Base-by-base conservation (phyloP, 2,888 invertebrate genomes). In the Erebia aethiops region DNA sequence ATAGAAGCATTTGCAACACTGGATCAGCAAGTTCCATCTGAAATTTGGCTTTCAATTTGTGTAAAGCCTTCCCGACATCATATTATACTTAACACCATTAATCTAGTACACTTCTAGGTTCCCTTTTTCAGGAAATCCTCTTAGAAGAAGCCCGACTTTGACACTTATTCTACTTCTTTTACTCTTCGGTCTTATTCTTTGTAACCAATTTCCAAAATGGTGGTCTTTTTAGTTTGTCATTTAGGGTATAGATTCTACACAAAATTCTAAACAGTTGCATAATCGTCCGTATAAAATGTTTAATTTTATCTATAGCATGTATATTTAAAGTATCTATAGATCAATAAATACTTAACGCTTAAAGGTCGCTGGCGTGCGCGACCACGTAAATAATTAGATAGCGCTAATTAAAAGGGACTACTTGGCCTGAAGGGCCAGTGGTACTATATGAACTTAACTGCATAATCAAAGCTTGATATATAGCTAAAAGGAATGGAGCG, bases 331-430 rank as follows among this genome's bases (percentile, higher is more conserved):
- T 77, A 81, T 35, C 35, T 35, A 35, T 83, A 84, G 81, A 82
- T 86, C 84, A 82, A 82, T 78, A 78, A 84, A 84, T 76, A 77
- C 76, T 78, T 71, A 69, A 71, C 73, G 74, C 66, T 76, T 77
- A 77, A 78, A 83, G 84, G 84, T 83, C 82, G 82, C 73, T 73
- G 77, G 87, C 91, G 91, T 90, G 90, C 87, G 86, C 82, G 80
- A 80, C 82, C 81, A 79, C 81, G 83, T 86, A 87, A 87, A 89
- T 91, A 92, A 91, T 92, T 92, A 91, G 88, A 89, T 88, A 86
- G 80, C 77, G 77, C 91, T 91, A 91, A 92, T 92, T 91, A 92
- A 90, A 86, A 80, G 81, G 78, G 78, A 77, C 79, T 78, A 73
- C 75, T 75, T 76, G 79, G 77, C 74, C 76, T 64, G 52, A 49